These are phyloP conservation scores for Mareca strepera DNA, from an alignment of 2,797 vertebrate species.

Conservation along the genomic window DNA sequence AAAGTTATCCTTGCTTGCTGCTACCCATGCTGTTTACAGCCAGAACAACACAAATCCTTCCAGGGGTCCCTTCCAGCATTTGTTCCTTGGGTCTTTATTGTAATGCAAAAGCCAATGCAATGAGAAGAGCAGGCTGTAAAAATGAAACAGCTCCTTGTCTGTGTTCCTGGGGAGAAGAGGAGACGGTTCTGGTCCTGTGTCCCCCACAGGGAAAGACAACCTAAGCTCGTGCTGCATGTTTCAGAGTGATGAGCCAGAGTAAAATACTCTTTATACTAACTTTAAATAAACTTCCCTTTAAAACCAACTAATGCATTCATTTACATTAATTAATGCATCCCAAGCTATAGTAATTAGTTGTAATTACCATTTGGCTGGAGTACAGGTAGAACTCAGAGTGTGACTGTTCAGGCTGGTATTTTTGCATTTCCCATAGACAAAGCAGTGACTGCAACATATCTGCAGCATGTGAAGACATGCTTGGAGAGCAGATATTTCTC, in stretches of 20 bases:
- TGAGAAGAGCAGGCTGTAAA: not conserved
- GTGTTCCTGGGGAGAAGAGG: accelerated
- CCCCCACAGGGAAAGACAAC: not conserved
- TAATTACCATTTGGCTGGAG: not conserved
- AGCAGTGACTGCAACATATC: not conserved
- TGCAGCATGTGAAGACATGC: not conserved
- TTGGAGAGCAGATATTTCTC: not conserved
- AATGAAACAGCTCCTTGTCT: not conserved
- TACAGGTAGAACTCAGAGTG: not conserved
- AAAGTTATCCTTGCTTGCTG: not conserved
- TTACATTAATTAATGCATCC: conserved; percentile 2
- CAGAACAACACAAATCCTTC: not conserved
- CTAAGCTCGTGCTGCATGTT: accelerated
- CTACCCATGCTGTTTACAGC: not conserved
- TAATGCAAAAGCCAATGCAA: accelerated
- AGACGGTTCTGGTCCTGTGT: not conserved
- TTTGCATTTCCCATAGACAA: not conserved
- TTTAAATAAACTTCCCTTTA: not conserved
- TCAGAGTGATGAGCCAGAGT: accelerated
- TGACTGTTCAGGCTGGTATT: not conserved
- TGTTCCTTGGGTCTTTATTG: not conserved
- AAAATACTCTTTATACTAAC: not conserved
- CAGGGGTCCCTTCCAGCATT: not conserved
- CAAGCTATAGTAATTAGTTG: conserved; percentile 13
- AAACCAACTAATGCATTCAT: not conserved